Percentiles rank a stretch among this genome's conserved stretches.
These are phyloP conservation scores for Tachysurus vachellii DNA, from an alignment of 2,113 vertebrate species.

Conservation along the genomic window DNA sequence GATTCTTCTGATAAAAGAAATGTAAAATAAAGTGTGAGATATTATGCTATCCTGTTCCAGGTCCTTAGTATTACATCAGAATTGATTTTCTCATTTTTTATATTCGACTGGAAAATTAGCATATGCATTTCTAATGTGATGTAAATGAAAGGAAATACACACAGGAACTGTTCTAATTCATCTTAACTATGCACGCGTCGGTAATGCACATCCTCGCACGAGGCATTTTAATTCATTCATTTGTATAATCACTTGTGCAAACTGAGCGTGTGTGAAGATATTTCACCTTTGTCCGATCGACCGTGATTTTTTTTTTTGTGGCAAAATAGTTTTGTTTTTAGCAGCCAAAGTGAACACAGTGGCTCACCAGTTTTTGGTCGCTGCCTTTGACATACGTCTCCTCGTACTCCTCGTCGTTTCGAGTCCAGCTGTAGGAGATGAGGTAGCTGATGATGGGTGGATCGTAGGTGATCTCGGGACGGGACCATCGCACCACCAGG, in stretches of 20 bases:
- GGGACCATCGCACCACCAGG: conserved; percentile 89
- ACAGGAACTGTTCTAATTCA: background rate
- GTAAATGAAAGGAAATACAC: background rate
- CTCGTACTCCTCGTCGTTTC: conserved; percentile 93
- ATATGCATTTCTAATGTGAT: background rate
- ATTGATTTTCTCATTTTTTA: background rate
- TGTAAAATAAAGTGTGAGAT: background rate
- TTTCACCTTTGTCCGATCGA: background rate
- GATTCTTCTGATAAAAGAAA: background rate
- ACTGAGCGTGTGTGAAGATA: background rate
- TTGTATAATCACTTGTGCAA: background rate
- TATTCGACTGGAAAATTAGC: background rate
- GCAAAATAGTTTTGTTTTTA: background rate
- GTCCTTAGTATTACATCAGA: background rate
- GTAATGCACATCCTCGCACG: background rate
- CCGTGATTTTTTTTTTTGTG: background rate
- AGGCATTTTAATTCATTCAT: background rate
- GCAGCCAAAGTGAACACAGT: background rate
- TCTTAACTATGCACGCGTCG: background rate
- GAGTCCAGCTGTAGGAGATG: conserved; percentile 97
- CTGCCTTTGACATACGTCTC: conserved; percentile 92
- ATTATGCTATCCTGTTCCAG: background rate
- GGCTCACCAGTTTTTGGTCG: conserved; percentile 89
- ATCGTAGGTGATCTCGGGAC: conserved; percentile 87
- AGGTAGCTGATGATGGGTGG: conserved; percentile 94